Base-by-base conservation (phyloP, 2,113 vertebrate species). In the Micromys minutus region DNA sequence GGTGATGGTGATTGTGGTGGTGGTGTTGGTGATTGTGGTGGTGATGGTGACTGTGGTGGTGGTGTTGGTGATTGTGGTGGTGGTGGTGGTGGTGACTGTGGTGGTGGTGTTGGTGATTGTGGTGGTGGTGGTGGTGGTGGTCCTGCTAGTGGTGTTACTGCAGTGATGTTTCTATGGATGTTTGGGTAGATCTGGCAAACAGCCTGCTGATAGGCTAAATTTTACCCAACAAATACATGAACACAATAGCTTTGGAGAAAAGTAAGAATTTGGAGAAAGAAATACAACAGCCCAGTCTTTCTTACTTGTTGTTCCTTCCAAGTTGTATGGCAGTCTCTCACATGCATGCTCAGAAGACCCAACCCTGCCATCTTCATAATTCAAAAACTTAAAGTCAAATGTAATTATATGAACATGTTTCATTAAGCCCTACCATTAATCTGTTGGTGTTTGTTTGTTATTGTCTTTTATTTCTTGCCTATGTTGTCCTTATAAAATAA, bases 401-500 rank as follows among this genome's bases (percentile, higher is more conserved):
- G 72, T 87, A 87, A 96, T 47, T 61, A 94, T 86, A 42, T 79
- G 29, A 17, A 91, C 17, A 39, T 24, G 59, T 76, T 2, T 13
- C 71, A 47, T 71, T 79, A 85, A 92, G 71, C 2, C 4, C 65
- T 57, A 47, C 86, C 10, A 34, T 94, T 87, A 63, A 83, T 89
- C 86, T 89, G 3, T 55, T 89, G 61, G 26, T 85, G 26, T 76
- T 90, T 34, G 8, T 57, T 83, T 65, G 7, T 92, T 36, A 47
- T 85, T 93, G 67, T 92, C 17, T 92, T 89, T 95, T 69, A 90
- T 42, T 80, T 75, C 52, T 90, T 19, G 10, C 24, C 29, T 34
- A 0, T n/a, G 17, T 61, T 85, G n/a, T 90, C 63, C 61, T 90
- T 42, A 0, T 50, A 95, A 91, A 45, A 75, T 10, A 84, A 52